Percentiles rank a stretch among this genome's conserved stretches.
Evolutionary conservation across 2,888 invertebrate genomes (phyloP).

Genomic region (Noctua janthe): DNA sequence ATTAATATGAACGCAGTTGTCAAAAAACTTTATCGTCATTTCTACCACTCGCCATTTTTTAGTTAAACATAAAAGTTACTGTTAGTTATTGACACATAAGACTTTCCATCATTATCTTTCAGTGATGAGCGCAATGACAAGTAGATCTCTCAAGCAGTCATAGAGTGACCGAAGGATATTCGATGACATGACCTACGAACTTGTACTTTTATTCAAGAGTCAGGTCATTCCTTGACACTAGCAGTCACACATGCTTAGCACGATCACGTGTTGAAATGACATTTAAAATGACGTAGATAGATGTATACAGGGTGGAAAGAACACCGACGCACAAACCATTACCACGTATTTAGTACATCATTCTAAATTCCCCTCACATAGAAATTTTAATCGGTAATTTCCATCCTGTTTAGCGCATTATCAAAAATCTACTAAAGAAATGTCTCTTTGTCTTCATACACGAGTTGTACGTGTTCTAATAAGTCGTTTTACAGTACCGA

Average conservation of each 20-base stretch:
- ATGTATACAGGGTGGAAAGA: too few species aligned
- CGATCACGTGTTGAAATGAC: background rate
- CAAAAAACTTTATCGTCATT: background rate
- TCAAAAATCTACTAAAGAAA: background rate
- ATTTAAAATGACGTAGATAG: background rate
- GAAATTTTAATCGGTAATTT: too few species aligned
- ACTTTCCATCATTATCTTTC: background rate
- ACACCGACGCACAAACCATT: too few species aligned
- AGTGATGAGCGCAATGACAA: background rate
- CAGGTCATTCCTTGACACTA: background rate
- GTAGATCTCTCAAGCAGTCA: background rate
- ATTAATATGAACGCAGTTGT: background rate
- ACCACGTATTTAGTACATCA: too few species aligned
- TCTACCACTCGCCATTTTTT: background rate
- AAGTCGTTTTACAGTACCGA: background rate
- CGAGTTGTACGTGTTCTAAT: background rate
- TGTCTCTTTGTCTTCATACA: background rate
- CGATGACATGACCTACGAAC: background rate
- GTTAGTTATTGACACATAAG: background rate
- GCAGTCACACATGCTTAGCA: background rate
- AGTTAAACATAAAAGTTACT: background rate
- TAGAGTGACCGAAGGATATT: background rate
- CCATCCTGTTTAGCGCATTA: too few species aligned
- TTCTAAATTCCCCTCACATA: too few species aligned
- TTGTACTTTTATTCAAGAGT: background rate